phyloP scores from a whole-genome alignment of 2,888 invertebrate genomes.

The Hemistola chrysoprasaria region DNA sequence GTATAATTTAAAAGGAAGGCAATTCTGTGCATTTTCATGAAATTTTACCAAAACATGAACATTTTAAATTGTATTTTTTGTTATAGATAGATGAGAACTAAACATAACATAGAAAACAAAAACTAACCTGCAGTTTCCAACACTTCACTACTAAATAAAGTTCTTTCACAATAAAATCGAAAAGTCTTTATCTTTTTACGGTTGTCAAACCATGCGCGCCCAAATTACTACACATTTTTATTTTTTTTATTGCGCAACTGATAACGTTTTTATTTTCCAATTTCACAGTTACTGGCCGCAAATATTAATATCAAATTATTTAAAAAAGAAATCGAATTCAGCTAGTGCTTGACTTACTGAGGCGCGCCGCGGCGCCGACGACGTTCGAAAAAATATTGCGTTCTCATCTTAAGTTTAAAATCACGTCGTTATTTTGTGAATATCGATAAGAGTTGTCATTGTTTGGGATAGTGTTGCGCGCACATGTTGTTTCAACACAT shows the following conservation, averaged over 20 bases:
- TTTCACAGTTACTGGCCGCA: conserved; percentile 49
- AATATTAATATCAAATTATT: too few relatives aligned
- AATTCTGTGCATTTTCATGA: too few relatives aligned
- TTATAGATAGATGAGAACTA: too few relatives aligned
- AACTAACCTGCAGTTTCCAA: conserved; percentile 24
- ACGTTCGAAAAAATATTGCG: conserved; percentile 23
- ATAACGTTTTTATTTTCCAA: conserved; percentile 56
- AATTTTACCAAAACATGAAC: too few relatives aligned
- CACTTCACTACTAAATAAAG: conserved; percentile 23
- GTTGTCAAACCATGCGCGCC: conserved; percentile 32
- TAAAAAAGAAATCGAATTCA: conserved; percentile 20
- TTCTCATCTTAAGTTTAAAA: conserved; percentile 20
- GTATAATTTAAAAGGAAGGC: too few relatives aligned
- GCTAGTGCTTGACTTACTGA: conserved; percentile 25
- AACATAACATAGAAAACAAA: conserved; percentile 4
- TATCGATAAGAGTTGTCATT: conserved; percentile 61
- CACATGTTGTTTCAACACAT: conserved; percentile 81
- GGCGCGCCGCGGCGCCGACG: conserved; percentile 19
- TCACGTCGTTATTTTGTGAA: conserved; percentile 33
- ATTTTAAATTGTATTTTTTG: too few relatives aligned
- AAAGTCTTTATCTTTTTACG: conserved; percentile 5
- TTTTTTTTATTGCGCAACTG: conserved; percentile 53
- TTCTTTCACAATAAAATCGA: conserved; percentile 8
- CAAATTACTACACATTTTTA: conserved; percentile 47
- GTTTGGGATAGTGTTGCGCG: conserved; percentile 66